Percentiles rank a stretch among this genome's conserved stretches.
Evolutionary conservation across 2,888 invertebrate genomes (phyloP).

Genomic region (Acrobasis consociella): DNA sequence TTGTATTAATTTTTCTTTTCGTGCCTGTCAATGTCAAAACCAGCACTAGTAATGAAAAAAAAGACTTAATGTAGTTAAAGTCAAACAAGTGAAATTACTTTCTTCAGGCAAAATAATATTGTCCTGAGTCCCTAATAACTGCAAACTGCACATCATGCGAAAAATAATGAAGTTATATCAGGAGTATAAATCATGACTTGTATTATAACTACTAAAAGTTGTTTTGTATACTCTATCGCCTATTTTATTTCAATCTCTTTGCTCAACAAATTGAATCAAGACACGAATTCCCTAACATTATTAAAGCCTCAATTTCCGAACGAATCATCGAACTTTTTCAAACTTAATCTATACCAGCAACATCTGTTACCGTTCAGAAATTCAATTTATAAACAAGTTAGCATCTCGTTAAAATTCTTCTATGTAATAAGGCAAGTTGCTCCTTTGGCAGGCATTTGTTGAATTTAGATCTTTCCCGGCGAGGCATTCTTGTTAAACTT

Average conservation of each 20-base stretch:
- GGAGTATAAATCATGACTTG: no score
- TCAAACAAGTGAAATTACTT: no score
- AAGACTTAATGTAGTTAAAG: no score
- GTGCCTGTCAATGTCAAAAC: no score
- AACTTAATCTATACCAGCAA: constrained; percentile 74
- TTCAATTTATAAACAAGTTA: constrained; percentile 81
- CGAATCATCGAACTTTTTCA: constrained; percentile 72
- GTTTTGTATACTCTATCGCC: not conserved
- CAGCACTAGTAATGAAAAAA: no score
- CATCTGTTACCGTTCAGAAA: constrained; percentile 72
- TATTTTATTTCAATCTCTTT: not conserved
- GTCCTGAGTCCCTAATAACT: no score
- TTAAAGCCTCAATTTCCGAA: constrained; percentile 62
- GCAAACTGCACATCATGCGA: no score
- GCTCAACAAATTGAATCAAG: constrained; percentile 9
- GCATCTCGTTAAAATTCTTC: constrained; percentile 79
- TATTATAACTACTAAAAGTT: not conserved
- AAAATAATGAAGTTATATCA: no score
- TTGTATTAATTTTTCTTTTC: no score
- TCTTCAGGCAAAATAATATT: no score
- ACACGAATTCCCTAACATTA: constrained; percentile 38
- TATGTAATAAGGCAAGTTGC: constrained; percentile 70
- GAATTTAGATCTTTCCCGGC: constrained; percentile 38
- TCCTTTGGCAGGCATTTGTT: constrained; percentile 54
- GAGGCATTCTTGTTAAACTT: constrained; percentile 32